A percentile compares a stretch with the other conserved stretches of the same genome.
Conservation (phyloP, 1,140 invertebrate species). For the Drosophila pallidifrons region DNA sequence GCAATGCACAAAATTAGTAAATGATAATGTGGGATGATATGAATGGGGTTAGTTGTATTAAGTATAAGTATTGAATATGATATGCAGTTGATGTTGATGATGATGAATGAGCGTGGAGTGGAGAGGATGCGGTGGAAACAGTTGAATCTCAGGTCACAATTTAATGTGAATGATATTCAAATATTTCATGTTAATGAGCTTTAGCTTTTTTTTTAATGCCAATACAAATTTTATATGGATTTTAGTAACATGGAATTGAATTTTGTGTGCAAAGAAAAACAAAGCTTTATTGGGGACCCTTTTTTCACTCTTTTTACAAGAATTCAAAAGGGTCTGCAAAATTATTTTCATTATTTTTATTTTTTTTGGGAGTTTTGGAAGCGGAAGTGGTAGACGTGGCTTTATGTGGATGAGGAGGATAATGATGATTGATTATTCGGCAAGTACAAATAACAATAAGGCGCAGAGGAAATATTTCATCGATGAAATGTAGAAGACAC, state of each 20-base stretch:
- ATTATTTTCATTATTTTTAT: too few relatives aligned
- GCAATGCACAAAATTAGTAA: slow-evolving; percentile 3
- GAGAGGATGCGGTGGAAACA: slow-evolving; percentile 52
- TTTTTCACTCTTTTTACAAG: too few relatives aligned
- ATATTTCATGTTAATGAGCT: slow-evolving; percentile 52
- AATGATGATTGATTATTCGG: slow-evolving; percentile 16
- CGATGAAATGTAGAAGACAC: slow-evolving; percentile 2
- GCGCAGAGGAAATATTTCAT: slow-evolving; percentile 21
- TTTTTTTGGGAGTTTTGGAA: slow-evolving; percentile 13
- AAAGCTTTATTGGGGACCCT: background rate
- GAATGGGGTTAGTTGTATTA: background rate
- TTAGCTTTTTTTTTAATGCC: slow-evolving; percentile 43
- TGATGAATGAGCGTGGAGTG: slow-evolving; percentile 53
- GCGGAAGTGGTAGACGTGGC: slow-evolving; percentile 14
- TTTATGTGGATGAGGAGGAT: slow-evolving; percentile 4
- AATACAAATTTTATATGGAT: slow-evolving; percentile 21
- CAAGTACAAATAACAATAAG: slow-evolving; percentile 35
- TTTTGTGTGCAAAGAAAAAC: slow-evolving; percentile 27
- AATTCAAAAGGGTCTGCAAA: too few relatives aligned
- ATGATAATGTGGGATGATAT: background rate
- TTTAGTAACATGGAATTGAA: slow-evolving; percentile 18
- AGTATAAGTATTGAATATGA: background rate
- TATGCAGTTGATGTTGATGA: slow-evolving; percentile 20
- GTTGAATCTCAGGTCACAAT: slow-evolving; percentile 32
- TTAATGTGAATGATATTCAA: slow-evolving; percentile 35